Conservation (phyloP, 2,797 vertebrate species). For the Pipistrellus kuhlii region DNA sequence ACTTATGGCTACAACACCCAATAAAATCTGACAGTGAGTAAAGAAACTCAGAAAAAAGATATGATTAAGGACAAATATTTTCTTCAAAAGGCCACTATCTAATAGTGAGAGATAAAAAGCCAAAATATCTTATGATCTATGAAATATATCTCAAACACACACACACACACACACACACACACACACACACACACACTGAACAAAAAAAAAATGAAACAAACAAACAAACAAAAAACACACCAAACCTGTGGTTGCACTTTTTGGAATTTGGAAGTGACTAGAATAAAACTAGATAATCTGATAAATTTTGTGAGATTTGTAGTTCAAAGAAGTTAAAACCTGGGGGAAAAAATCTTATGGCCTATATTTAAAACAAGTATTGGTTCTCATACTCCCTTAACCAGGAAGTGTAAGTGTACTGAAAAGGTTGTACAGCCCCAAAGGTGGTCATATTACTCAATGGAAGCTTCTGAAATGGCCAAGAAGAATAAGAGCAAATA, state of each 20-base stretch:
- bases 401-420: not conserved
- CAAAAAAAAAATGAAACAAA: not conserved
- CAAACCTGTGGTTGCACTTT: not conserved
- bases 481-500: not conserved
- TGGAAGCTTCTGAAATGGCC: not conserved
- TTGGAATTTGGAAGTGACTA: conserved; percentile 20
- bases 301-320: not conserved
- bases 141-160: not conserved
- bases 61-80: not conserved
- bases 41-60: not conserved
- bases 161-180: not conserved
- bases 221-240: too few relatives aligned
- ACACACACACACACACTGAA: not conserved
- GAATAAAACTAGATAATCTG: conserved; percentile 3
- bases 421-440: not conserved
- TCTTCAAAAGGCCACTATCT: not conserved
- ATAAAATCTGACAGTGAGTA: not conserved
- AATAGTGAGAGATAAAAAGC: not conserved
- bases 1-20: not conserved
- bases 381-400: not conserved
- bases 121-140: not conserved
- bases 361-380: not conserved
- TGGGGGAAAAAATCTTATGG: not conserved
- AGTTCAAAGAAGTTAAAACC: not conserved
- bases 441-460: not conserved